Conservation (phyloP, 1,140 invertebrate species). For the Drosophila parabipectinata region DNA sequence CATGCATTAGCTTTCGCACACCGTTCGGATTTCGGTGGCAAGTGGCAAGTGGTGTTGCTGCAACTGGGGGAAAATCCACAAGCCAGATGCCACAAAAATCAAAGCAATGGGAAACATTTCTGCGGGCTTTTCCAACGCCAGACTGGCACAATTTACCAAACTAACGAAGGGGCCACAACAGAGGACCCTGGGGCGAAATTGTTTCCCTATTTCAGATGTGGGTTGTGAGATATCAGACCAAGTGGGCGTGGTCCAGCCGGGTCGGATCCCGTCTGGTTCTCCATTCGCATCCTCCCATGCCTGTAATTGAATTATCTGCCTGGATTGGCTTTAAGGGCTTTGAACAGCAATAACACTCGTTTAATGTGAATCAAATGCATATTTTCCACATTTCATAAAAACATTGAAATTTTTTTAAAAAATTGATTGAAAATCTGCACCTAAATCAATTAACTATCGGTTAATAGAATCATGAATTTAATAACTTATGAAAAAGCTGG, state of each 20-base stretch:
- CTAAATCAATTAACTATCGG: background rate
- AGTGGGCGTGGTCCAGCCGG: background rate
- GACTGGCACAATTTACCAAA: conserved; percentile 27
- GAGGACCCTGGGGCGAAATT: conserved; percentile 12
- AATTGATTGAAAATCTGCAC: background rate
- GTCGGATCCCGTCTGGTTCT: background rate
- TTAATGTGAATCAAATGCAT: background rate
- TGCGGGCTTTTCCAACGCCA: conserved; percentile 28
- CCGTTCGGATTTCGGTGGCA: background rate
- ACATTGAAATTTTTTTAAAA: background rate
- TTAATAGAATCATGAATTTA: background rate
- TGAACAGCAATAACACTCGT: background rate
- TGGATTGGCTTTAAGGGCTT: conserved; percentile 15
- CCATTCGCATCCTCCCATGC: background rate
- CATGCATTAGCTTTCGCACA: conserved; percentile 11
- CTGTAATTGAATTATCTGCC: conserved; percentile 29
- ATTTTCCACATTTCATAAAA: background rate
- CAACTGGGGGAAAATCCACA: conserved; percentile 26
- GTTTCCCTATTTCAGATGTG: conserved; percentile 8
- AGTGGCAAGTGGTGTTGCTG: conserved; percentile 10
- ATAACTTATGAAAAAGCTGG: too few relatives aligned
- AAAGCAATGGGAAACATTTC: conserved; percentile 22
- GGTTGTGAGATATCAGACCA: background rate
- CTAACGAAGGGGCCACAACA: conserved; percentile 20
- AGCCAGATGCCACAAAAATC: conserved; percentile 32